phyloP scores from a whole-genome alignment of 23 tunicate species.

The Styela clava region DNA sequence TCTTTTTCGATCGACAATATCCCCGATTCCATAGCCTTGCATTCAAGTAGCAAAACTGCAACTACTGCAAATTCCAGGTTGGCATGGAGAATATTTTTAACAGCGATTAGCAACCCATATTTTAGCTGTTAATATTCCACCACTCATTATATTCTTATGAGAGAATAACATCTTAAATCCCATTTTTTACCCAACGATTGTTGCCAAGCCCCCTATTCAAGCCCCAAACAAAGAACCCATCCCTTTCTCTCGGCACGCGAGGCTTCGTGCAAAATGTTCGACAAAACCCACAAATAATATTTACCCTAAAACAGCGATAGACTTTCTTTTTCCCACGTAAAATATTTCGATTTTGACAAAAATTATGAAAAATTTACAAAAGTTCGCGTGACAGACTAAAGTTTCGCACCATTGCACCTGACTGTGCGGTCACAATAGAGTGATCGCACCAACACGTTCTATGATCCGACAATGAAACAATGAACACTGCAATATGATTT shows the following conservation, averaged over 20 bases:
- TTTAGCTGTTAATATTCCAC: background rate
- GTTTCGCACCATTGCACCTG: slow-evolving; percentile 6
- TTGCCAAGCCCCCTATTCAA: background rate
- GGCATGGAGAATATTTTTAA: no score
- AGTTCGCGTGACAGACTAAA: slow-evolving; percentile 5
- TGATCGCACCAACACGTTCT: slow-evolving; percentile 1
- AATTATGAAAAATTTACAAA: background rate
- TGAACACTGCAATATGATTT: background rate
- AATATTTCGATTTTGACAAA: slow-evolving; percentile 8
- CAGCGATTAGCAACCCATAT: background rate
- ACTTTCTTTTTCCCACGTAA: slow-evolving; percentile 2
- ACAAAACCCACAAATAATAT: background rate
- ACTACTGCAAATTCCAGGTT: no score
- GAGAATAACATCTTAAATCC: background rate
- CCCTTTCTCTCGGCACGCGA: background rate
- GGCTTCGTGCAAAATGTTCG: background rate
- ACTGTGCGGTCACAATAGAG: slow-evolving; percentile 22
- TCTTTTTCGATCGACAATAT: no score
- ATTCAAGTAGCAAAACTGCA: no score
- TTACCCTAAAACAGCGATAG: background rate
- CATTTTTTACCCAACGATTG: background rate
- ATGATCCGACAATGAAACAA: slow-evolving; percentile 6
- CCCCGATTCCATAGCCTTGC: no score
- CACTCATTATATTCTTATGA: background rate
- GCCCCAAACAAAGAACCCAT: background rate